phyloP scores from a whole-genome alignment of 2,888 invertebrate species.

The Pachydiplax longipennis region DNA sequence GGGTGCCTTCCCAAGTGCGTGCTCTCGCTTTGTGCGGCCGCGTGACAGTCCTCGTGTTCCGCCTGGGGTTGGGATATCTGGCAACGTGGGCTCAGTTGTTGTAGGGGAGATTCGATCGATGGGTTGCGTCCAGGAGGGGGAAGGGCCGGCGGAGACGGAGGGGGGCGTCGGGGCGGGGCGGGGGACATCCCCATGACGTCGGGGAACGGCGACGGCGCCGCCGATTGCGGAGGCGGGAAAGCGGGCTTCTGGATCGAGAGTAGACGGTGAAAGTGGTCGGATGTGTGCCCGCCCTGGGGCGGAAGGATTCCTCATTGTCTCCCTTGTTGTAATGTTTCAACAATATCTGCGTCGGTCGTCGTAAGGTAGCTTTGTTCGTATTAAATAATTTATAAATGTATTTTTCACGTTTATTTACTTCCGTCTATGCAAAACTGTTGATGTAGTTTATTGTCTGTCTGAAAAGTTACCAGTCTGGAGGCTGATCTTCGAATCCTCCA shows the following conservation, averaged over 20 bases:
- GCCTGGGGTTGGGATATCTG: slow-evolving; percentile 30
- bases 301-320: background rate
- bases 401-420: too few relatives aligned
- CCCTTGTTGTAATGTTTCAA: background rate
- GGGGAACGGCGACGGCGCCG: slow-evolving; percentile 16
- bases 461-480: too few relatives aligned
- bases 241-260: background rate
- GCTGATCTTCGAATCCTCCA: too few relatives aligned
- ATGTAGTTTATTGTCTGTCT: too few relatives aligned
- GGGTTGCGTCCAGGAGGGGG: background rate
- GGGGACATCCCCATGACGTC: background rate
- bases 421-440: too few relatives aligned
- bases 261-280: slow-evolving; percentile 3
- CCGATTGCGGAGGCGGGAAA: background rate
- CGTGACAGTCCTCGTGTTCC: slow-evolving; percentile 10
- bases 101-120: background rate
- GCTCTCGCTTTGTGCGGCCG: background rate
- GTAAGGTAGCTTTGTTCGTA: too few relatives aligned
- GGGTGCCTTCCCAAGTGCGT: too few relatives aligned
- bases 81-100: slow-evolving; percentile 26
- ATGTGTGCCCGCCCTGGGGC: background rate
- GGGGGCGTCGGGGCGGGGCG: background rate
- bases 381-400: too few relatives aligned
- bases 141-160: background rate
- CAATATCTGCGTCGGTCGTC: too few relatives aligned